A percentile compares a stretch with the other conserved stretches of the same genome.
These are phyloP conservation scores for Ectropis grisescens DNA, from an alignment of 1,140 invertebrate genomes.

Conservation along the genomic window DNA sequence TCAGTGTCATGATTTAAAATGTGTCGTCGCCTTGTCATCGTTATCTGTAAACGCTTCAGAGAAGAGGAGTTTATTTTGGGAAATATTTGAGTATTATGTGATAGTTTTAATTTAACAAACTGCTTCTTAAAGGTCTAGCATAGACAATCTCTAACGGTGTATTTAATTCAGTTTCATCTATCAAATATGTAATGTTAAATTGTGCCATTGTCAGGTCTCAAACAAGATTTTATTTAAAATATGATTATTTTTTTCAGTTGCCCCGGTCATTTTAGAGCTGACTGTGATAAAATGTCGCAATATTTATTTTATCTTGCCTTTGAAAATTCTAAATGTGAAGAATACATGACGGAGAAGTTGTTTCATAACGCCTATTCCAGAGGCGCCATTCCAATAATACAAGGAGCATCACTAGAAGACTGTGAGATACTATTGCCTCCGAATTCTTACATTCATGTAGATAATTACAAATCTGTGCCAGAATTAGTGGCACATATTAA, in stretches of 20 bases:
- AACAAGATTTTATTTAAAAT: no score
- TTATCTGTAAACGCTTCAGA: no score
- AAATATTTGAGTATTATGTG: no score
- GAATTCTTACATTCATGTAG: slow-evolving; percentile 79
- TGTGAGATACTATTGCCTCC: slow-evolving; percentile 71
- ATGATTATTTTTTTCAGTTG: slow-evolving; percentile 74
- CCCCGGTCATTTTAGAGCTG: slow-evolving; percentile 72
- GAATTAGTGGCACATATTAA: slow-evolving; percentile 70
- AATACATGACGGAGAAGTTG: slow-evolving; percentile 81
- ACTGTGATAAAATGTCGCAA: slow-evolving; percentile 69
- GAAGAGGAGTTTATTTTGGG: no score
- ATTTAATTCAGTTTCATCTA: no score
- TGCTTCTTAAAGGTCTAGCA: no score
- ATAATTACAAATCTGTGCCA: slow-evolving; percentile 76
- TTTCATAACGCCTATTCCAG: slow-evolving; percentile 77
- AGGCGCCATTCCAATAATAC: slow-evolving; percentile 78
- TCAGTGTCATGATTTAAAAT: no score
- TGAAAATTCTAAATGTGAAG: slow-evolving; percentile 79
- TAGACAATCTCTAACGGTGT: no score
- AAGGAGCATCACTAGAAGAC: slow-evolving; percentile 73
- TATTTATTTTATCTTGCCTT: slow-evolving; percentile 85
- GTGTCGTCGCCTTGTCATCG: no score
- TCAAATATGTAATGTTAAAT: no score
- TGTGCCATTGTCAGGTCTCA: no score
- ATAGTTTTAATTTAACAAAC: no score